Evolutionary conservation across 2,888 invertebrate genomes (phyloP).

Genomic region (Drosophila nr. medialis): DNA sequence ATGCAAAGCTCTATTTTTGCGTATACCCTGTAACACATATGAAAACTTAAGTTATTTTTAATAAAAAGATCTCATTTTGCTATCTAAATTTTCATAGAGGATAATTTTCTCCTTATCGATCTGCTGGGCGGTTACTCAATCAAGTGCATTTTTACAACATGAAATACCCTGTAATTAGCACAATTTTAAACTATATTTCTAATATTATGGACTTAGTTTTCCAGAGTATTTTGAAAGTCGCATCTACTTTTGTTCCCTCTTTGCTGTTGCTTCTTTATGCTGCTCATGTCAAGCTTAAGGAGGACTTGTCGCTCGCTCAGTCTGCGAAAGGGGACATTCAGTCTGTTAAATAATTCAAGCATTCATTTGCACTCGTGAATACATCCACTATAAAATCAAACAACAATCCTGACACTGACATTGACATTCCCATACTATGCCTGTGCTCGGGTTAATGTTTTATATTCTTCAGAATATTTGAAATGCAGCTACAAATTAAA

Average conservation of each 20-base stretch:
- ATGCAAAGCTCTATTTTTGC: too few relatives aligned
- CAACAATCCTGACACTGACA: constrained; percentile 47
- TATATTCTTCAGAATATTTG: background rate
- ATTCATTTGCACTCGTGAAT: constrained; percentile 31
- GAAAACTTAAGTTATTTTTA: too few relatives aligned
- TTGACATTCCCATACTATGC: constrained; percentile 52
- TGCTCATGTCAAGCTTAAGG: constrained; percentile 32
- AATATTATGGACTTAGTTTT: background rate
- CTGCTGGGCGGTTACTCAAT: too few relatives aligned
- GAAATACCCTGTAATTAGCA: too few relatives aligned
- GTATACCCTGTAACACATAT: too few relatives aligned
- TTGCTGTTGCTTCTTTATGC: constrained; percentile 22
- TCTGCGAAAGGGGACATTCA: constrained; percentile 12
- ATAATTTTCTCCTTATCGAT: too few relatives aligned
- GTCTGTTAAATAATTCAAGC: constrained; percentile 67
- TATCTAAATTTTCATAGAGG: too few relatives aligned
- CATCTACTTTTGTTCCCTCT: background rate
- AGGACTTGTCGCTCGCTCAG: constrained; percentile 33
- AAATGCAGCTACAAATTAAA: background rate
- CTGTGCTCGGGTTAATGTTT: background rate
- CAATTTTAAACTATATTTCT: too few relatives aligned
- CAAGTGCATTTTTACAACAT: too few relatives aligned
- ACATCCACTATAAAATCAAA: constrained; percentile 33
- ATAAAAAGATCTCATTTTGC: too few relatives aligned
- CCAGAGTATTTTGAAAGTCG: constrained; percentile 15